A percentile compares a stretch with the other conserved stretches of the same genome.
Conservation (phyloP, 2,888 invertebrate genomes). For the Pantelozetes paolii region DNA sequence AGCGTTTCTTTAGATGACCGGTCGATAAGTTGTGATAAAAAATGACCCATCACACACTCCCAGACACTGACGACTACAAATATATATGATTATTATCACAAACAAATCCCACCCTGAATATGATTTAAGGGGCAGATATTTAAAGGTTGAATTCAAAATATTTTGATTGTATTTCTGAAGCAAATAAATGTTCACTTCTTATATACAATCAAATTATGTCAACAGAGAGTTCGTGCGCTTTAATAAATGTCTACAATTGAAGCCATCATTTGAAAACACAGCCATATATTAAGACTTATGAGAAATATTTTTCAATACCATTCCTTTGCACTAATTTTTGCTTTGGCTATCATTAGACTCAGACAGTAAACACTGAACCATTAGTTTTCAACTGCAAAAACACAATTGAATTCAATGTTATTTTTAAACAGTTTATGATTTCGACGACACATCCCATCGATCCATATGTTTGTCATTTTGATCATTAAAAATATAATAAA, state of each 20-base stretch:
- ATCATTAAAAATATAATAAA: conserved; percentile 10
- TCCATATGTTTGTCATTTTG: background rate
- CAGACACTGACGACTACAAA: no score
- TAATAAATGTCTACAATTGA: conserved; percentile 34
- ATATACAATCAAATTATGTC: conserved; percentile 28
- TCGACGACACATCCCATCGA: background rate
- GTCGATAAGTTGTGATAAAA: no score
- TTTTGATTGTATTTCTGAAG: background rate
- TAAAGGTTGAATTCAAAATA: background rate
- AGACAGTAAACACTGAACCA: no score
- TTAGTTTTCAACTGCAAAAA: background rate
- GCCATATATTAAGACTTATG: no score
- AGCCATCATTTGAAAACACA: no score
- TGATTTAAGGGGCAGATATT: background rate
- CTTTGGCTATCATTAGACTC: no score
- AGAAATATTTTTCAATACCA: background rate
- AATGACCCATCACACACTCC: no score
- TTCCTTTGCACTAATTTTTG: background rate
- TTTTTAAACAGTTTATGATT: background rate
- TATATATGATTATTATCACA: no score
- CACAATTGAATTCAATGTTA: background rate
- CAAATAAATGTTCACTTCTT: background rate
- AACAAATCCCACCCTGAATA: no score
- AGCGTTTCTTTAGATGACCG: no score
- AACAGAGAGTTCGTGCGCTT: conserved; percentile 18